These are phyloP conservation scores for Operophtera brumata DNA, from an alignment of 2,888 invertebrate genomes.

Conservation along the genomic window DNA sequence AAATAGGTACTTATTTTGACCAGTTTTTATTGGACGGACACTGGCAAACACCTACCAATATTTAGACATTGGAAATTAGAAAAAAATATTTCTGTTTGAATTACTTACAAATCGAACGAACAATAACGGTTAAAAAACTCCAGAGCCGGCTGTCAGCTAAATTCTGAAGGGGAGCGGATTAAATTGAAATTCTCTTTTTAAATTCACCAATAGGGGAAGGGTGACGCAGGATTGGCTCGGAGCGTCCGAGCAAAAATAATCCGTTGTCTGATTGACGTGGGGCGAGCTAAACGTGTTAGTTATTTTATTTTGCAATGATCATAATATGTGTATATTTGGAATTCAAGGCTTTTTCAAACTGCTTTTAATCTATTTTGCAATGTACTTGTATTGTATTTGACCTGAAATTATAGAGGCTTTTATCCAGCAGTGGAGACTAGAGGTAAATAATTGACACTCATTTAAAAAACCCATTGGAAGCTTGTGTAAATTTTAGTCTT, in stretches of 20 bases:
- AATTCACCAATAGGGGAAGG: conserved; percentile 77
- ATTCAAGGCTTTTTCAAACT: background rate
- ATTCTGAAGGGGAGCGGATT: conserved; percentile 70
- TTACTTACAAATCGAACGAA: conserved; percentile 41
- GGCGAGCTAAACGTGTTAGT: conserved; percentile 24
- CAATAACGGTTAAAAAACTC: conserved; percentile 15
- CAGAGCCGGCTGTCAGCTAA: conserved; percentile 56
- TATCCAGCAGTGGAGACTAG: too few species aligned
- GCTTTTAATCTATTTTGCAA: too few species aligned
- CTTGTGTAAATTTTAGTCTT: too few species aligned
- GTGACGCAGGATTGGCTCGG: conserved; percentile 69
- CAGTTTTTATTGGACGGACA: too few species aligned
- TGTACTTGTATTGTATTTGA: background rate
- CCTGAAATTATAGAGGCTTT: background rate
- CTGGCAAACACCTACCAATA: too few species aligned
- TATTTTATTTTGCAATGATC: conserved; percentile 4
- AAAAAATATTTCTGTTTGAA: too few species aligned
- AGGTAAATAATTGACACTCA: too few species aligned
- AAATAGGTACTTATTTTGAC: too few species aligned
- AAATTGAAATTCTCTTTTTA: conserved; percentile 77
- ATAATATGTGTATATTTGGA: background rate
- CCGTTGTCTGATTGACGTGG: conserved; percentile 64
- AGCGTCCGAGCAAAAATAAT: conserved; percentile 70
- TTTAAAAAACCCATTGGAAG: too few species aligned
- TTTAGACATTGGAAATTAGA: too few species aligned